These are phyloP conservation scores for Goniozus legneri DNA, from an alignment of 1,140 invertebrate genomes.

Conservation along the genomic window DNA sequence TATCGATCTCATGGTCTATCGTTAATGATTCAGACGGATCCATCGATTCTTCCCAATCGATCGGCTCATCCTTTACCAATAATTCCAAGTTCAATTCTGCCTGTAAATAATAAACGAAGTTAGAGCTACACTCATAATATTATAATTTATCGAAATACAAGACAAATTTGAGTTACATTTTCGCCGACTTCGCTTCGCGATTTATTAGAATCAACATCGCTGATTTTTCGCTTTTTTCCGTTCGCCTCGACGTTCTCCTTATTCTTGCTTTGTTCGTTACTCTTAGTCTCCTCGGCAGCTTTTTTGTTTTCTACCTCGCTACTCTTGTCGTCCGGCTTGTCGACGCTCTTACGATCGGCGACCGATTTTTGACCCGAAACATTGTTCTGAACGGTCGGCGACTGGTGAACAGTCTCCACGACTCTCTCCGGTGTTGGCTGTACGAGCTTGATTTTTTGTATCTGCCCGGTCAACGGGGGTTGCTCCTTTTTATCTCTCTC, in stretches of 20 bases:
- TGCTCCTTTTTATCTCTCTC: slow-evolving; percentile 43
- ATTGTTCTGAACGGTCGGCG: slow-evolving; percentile 18
- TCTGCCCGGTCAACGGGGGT: slow-evolving; percentile 37
- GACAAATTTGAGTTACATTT: slow-evolving; percentile 32
- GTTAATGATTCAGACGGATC: slow-evolving; percentile 51
- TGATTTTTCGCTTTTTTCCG: slow-evolving; percentile 40
- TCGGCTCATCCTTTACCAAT: slow-evolving; percentile 65
- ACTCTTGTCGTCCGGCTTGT: slow-evolving; percentile 32
- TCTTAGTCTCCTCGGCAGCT: slow-evolving; percentile 35
- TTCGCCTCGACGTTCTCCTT: slow-evolving; percentile 45
- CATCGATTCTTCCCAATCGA: slow-evolving; percentile 63
- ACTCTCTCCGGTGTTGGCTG: slow-evolving; percentile 42
- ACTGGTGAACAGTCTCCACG: slow-evolving; percentile 26
- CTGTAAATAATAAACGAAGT: slow-evolving; percentile 35
- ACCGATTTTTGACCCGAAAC: slow-evolving; percentile 18
- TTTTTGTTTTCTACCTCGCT: slow-evolving; percentile 30
- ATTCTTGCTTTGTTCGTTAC: slow-evolving; percentile 41
- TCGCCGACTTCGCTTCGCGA: slow-evolving; percentile 46
- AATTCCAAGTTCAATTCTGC: slow-evolving; percentile 53
- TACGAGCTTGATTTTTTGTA: slow-evolving; percentile 50
- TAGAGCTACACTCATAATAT: no score
- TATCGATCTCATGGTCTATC: slow-evolving; percentile 55
- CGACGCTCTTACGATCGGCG: slow-evolving; percentile 35
- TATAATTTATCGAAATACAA: no score
- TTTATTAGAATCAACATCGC: slow-evolving; percentile 45